phyloP scores from a whole-genome alignment of 2,797 vertebrate genomes.

The Nasua narica region DNA sequence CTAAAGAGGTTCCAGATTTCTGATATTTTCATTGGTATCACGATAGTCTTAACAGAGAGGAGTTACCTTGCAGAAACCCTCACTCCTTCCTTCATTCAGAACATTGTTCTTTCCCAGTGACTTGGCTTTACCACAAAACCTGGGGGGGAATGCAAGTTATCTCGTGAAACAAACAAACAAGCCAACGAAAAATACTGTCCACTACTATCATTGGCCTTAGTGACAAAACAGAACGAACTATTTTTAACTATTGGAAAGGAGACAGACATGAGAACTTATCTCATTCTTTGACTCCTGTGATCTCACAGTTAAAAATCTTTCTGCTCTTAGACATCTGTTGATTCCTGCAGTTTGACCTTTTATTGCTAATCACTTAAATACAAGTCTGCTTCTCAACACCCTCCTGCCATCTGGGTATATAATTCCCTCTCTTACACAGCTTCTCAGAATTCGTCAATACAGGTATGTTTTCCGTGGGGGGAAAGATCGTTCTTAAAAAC shows the following conservation, averaged over 20 bases:
- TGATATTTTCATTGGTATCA: neutral
- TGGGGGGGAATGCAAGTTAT: neutral
- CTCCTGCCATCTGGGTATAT: neutral
- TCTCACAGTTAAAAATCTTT: neutral
- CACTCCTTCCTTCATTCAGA: neutral
- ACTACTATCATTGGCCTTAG: neutral
- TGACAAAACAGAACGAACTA: neutral
- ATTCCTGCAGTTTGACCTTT: conserved; percentile 9
- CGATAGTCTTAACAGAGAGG: neutral
- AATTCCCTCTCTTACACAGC: neutral
- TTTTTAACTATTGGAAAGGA: neutral
- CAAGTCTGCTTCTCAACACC: neutral
- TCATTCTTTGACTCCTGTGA: neutral
- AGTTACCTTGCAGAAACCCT: neutral
- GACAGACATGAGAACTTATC: neutral
- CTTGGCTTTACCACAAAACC: neutral
- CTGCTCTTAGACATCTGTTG: neutral
- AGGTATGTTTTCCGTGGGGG: neutral
- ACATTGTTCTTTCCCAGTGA: neutral
- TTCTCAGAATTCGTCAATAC: neutral
- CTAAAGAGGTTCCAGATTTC: neutral
- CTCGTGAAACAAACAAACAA: neutral
- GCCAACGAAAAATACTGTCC: neutral
- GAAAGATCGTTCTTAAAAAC: neutral
- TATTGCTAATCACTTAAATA: neutral